Percentiles rank a stretch among this genome's conserved stretches.
Evolutionary conservation across 2,113 vertebrate species (phyloP).

Genomic region (Carollia perspicillata): DNA sequence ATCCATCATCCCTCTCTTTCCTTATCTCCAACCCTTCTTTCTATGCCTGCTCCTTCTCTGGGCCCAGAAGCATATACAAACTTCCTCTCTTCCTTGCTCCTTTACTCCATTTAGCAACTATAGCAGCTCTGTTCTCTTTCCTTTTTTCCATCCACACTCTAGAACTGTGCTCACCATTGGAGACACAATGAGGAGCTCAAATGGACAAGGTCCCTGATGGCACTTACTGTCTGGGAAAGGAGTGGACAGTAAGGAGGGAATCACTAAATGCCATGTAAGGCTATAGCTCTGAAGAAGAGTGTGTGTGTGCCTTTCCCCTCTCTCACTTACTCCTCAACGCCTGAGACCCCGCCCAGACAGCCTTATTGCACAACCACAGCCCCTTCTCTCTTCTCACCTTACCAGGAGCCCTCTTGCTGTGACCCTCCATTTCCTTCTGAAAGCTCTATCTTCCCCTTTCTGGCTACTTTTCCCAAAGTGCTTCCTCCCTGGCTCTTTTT

Average conservation of each 20-base stretch:
- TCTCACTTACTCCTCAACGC: not conserved
- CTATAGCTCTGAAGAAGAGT: not conserved
- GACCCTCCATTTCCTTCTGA: not conserved
- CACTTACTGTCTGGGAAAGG: not conserved
- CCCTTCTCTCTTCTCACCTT: not conserved
- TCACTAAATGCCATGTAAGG: not conserved
- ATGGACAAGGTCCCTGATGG: not conserved
- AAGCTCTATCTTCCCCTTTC: not conserved
- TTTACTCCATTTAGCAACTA: not conserved
- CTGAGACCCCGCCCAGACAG: fast-evolving
- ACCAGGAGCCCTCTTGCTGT: not conserved
- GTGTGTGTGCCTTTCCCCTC: not conserved
- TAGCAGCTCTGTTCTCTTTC: not conserved
- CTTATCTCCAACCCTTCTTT: not conserved
- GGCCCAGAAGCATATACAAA: fast-evolving
- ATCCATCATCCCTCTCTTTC: not conserved
- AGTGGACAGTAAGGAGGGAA: too few species aligned
- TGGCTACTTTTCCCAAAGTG: not conserved
- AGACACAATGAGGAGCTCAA: not conserved
- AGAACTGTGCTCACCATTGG: not conserved
- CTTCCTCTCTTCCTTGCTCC: not conserved
- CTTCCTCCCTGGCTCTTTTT: not conserved
- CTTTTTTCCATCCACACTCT: not conserved
- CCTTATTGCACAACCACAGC: not conserved
- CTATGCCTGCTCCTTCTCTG: not conserved